Evolutionary conservation across 1,140 invertebrate genomes (phyloP).

Genomic region (Potamilus streckersoni): DNA sequence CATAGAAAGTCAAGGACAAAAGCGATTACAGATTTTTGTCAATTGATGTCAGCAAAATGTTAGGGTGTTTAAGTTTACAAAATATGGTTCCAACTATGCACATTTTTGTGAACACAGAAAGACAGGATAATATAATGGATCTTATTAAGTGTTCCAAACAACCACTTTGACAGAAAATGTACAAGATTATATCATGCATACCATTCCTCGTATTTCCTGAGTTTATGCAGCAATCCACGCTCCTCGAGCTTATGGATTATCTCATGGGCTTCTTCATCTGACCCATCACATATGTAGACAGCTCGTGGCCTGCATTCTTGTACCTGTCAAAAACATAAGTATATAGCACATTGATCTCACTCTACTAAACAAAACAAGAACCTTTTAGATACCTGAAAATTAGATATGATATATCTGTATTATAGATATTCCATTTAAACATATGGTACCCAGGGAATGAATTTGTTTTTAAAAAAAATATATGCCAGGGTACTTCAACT

Average conservation of each 20-base stretch:
- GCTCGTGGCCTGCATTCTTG: constrained; percentile 83
- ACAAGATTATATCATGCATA: constrained; percentile 62
- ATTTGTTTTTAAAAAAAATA: too few species aligned
- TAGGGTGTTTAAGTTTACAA: not conserved
- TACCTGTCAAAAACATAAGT: constrained; percentile 30
- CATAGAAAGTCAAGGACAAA: too few species aligned
- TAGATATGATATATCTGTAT: too few species aligned
- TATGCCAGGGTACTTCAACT: too few species aligned
- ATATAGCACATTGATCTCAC: too few species aligned
- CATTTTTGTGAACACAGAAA: not conserved
- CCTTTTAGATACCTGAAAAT: too few species aligned
- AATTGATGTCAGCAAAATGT: too few species aligned
- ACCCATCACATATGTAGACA: constrained; percentile 93
- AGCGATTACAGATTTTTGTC: too few species aligned
- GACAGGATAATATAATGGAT: not conserved
- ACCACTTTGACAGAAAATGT: not conserved
- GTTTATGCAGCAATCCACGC: constrained; percentile 78
- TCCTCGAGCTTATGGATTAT: constrained; percentile 70
- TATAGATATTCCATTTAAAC: too few species aligned
- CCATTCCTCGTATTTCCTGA: constrained; percentile 93
- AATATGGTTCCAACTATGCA: not conserved
- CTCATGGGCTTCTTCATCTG: constrained; percentile 81
- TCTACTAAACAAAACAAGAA: too few species aligned
- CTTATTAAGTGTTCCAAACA: not conserved
- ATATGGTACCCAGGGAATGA: too few species aligned